A percentile compares a stretch with the other conserved stretches of the same genome.
phyloP scores from a whole-genome alignment of 1,140 invertebrate genomes.

The Temnothorax curvispinosus region DNA sequence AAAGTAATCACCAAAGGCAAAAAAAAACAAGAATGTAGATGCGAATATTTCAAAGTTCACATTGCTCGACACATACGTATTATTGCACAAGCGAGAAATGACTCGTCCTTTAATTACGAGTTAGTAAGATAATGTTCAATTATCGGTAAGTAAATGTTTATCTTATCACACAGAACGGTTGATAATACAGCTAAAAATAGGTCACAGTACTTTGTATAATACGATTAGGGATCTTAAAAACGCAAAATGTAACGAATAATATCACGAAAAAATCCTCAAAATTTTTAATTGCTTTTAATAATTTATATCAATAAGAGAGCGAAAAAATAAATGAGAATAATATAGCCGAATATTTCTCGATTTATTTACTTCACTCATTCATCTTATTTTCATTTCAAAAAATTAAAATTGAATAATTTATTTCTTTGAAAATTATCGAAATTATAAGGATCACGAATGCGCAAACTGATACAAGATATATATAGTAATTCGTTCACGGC shows the following conservation, averaged over 20 bases:
- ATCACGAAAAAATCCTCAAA: background rate
- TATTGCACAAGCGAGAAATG: background rate
- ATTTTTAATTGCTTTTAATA: background rate
- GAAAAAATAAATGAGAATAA: background rate
- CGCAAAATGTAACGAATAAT: background rate
- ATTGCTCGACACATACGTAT: background rate
- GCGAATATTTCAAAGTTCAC: background rate
- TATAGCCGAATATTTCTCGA: background rate
- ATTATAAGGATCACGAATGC: background rate
- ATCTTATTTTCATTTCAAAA: background rate
- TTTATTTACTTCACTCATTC: background rate
- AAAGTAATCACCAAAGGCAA: background rate
- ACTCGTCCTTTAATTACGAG: background rate
- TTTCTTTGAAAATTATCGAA: background rate
- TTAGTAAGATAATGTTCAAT: background rate
- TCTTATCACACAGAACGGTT: background rate
- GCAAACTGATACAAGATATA: background rate
- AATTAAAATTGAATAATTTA: constrained; percentile 1
- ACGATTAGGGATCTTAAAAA: background rate
- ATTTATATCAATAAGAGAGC: background rate
- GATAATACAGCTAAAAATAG: constrained; percentile 26
- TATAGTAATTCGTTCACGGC: background rate
- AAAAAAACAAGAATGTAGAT: background rate
- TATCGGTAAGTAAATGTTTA: background rate
- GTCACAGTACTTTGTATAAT: background rate